These are phyloP conservation scores for Helicorthomorpha holstii DNA, from an alignment of 1,140 invertebrate species.

Conservation along the genomic window DNA sequence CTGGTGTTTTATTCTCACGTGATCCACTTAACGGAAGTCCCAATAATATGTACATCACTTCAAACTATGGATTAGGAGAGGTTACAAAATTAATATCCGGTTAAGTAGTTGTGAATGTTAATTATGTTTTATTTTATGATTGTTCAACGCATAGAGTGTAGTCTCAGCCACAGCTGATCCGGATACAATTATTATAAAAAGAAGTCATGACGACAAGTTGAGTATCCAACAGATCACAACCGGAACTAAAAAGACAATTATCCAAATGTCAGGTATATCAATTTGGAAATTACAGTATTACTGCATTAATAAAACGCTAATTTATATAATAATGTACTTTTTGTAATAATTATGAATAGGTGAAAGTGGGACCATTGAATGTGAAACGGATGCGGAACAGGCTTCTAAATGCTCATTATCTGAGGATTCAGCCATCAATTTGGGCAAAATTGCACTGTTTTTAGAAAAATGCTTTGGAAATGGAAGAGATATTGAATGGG, in stretches of 20 bases:
- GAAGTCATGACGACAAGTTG: conserved; percentile 29
- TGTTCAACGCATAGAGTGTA: conserved; percentile 37
- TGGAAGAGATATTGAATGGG: not conserved
- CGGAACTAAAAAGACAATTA: conserved; percentile 33
- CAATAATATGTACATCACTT: conserved; percentile 45
- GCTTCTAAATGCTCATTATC: not conserved
- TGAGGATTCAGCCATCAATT: not conserved
- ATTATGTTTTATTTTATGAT: not conserved
- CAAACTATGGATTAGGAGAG: conserved; percentile 66
- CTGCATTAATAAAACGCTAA: too few relatives aligned
- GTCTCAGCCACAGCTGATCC: conserved; percentile 56
- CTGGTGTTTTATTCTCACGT: conserved; percentile 63
- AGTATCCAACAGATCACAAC: conserved; percentile 28
- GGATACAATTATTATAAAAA: conserved; percentile 44
- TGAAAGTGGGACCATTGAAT: not conserved
- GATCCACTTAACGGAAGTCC: conserved; percentile 52
- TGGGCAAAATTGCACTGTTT: not conserved
- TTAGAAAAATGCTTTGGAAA: not conserved
- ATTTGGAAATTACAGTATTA: too few relatives aligned
- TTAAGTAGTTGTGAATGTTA: too few relatives aligned
- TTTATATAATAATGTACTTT: too few relatives aligned
- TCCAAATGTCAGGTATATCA: not conserved
- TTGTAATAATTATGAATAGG: too few relatives aligned
- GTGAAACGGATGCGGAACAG: not conserved
- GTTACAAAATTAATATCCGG: too few relatives aligned